A percentile compares a stretch with the other conserved stretches of the same genome.
phyloP scores from a whole-genome alignment of 2,113 vertebrate genomes.

The Dasyornis broadbenti region DNA sequence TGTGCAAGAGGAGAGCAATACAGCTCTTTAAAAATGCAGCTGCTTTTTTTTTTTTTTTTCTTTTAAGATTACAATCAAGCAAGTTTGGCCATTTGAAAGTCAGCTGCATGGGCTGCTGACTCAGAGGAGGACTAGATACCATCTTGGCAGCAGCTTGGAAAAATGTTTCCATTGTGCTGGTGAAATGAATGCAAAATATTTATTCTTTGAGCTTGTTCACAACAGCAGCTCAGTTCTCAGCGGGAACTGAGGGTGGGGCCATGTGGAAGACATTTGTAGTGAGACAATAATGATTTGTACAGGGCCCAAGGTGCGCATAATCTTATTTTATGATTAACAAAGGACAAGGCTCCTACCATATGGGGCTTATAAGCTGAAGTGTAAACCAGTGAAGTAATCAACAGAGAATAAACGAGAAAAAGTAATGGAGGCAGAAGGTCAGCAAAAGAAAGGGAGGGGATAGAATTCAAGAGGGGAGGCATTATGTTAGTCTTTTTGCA shows the following conservation, averaged over 20 bases:
- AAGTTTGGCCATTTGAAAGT: slow-evolving; percentile 45
- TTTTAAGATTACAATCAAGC: slow-evolving; percentile 29
- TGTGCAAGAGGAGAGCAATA: neutral
- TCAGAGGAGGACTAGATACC: slow-evolving; percentile 19
- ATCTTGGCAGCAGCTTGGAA: slow-evolving; percentile 4
- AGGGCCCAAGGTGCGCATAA: neutral
- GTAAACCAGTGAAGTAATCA: neutral
- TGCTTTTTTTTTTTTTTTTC: neutral
- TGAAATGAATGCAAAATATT: slow-evolving; percentile 46
- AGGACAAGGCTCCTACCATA: neutral
- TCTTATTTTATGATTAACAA: slow-evolving; percentile 20
- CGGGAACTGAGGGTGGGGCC: slow-evolving; percentile 1
- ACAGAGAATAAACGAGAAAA: neutral
- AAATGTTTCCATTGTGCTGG: slow-evolving; percentile 49
- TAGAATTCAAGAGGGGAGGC: neutral
- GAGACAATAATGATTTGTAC: neutral
- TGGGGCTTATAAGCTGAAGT: neutral
- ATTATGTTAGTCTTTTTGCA: neutral
- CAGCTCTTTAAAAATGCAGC: neutral
- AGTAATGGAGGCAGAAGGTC: neutral
- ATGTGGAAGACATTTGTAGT: neutral
- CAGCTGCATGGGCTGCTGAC: slow-evolving; percentile 42
- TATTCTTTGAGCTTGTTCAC: slow-evolving; percentile 37
- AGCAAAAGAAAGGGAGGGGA: neutral
- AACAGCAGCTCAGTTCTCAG: slow-evolving; percentile 44